Base-by-base conservation (phyloP, 2,113 vertebrate genomes). In the Eudyptes chrysolophus region DNA sequence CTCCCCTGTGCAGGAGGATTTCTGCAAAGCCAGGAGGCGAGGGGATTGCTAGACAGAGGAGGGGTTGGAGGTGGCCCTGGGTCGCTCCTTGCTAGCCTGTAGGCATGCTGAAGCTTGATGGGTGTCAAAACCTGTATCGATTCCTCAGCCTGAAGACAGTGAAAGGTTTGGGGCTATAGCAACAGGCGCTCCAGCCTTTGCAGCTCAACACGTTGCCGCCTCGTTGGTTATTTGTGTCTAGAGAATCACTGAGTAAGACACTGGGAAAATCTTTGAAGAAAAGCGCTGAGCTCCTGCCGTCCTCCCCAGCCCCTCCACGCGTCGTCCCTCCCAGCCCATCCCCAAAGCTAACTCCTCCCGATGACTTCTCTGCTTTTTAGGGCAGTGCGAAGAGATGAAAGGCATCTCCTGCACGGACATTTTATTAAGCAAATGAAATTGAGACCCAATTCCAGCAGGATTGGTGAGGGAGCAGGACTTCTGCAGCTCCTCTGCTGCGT, bases 211-310 rank as follows among this genome's bases (percentile, higher is more conserved):
- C 2, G 2, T 25, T 16, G 16, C 40, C 12, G 20, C 14, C 55
- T 88, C 17, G 2, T 81, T 62, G 65, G 83, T 51, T 83, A 87
- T 90, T 95, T 93, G 48, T 7, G 7, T 19, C 16, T 48, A 0
- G 3, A 48, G 90, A 95, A 95, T 38, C 29, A n/a, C 91, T 51
- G 86, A 96, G 78, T 80, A 89, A 97, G 92, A 74, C 22, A 15
- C 42, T 30, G 88, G 70, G 69, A 13, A 44, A 79, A 51, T 21
- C 44, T 83, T 92, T 44, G 87, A 62, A 71, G 75, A 32, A 52
- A 40, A 64, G 13, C 19, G 8, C 36, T 24, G 17, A 81, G 34
- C 54, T 89, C 29, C 52, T 29, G 8, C 65, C 17, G 7, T 16
- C 29, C 70, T 44, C 25, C 36, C 36, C 72, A n/a, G 32, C 29